These are phyloP conservation scores for Melitaea cinxia DNA, from an alignment of 1,140 invertebrate species.

Conservation along the genomic window DNA sequence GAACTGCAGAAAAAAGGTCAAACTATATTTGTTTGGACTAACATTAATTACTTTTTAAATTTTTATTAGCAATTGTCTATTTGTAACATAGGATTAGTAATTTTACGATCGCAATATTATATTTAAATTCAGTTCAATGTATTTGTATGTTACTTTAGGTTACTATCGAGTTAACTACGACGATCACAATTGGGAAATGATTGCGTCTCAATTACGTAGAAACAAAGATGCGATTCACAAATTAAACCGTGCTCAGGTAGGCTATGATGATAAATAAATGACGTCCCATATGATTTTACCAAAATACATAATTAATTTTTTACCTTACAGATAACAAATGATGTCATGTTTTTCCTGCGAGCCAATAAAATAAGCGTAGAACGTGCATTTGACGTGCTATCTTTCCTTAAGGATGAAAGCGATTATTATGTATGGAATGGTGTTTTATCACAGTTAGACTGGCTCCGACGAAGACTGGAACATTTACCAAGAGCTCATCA, in stretches of 20 bases:
- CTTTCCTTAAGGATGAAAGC: slow-evolving; percentile 84
- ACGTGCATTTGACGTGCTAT: slow-evolving; percentile 82
- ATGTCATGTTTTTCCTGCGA: slow-evolving; percentile 85
- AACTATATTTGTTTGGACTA: too few species aligned
- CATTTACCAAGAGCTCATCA: slow-evolving; percentile 51
- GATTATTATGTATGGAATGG: slow-evolving; percentile 86
- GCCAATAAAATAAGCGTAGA: slow-evolving; percentile 69
- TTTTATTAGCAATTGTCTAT: too few species aligned
- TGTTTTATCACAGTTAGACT: slow-evolving; percentile 82
- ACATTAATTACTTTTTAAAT: too few species aligned
- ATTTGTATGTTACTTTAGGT: slow-evolving; percentile 75
- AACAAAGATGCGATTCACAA: slow-evolving; percentile 83
- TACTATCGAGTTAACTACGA: slow-evolving; percentile 93
- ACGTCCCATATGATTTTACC: too few species aligned
- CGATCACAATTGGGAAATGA: slow-evolving; percentile 84
- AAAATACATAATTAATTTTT: too few species aligned
- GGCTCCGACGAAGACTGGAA: slow-evolving; percentile 74
- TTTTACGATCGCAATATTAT: too few species aligned
- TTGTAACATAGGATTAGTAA: too few species aligned
- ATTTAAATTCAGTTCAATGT: too few species aligned
- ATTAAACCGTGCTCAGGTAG: slow-evolving; percentile 88
- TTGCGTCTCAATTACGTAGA: slow-evolving; percentile 79
- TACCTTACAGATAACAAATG: slow-evolving; percentile 87
- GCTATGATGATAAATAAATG: too few species aligned
- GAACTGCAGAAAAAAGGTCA: too few species aligned